Evolutionary conservation across 2,888 invertebrate genomes (phyloP).

Genomic region (Stenotaenia linearis): DNA sequence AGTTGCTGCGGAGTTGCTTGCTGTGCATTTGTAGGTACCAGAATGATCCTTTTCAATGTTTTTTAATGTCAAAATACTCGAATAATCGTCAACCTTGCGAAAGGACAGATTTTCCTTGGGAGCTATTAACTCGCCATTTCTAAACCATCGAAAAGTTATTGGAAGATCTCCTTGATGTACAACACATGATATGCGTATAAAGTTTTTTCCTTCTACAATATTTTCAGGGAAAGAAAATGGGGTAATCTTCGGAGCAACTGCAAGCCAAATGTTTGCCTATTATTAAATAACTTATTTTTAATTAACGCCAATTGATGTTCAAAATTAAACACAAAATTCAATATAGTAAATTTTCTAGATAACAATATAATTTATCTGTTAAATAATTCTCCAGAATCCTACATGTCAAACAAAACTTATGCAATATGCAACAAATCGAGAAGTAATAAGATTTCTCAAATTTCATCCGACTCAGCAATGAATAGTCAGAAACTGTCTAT

Average conservation of each 20-base stretch:
- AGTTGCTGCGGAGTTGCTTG: conserved; percentile 12
- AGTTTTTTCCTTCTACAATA: conserved; percentile 52
- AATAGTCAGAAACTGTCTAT: too few relatives aligned
- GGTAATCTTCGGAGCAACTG: conserved; percentile 53
- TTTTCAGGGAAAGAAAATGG: conserved; percentile 53
- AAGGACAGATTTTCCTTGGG: background rate
- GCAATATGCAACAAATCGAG: too few relatives aligned
- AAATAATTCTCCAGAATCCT: background rate
- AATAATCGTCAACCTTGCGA: background rate
- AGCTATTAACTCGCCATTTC: conserved; percentile 46
- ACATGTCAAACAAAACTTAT: too few relatives aligned
- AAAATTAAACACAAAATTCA: background rate
- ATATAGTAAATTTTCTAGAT: background rate
- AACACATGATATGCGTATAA: conserved; percentile 51
- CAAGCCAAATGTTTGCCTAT: background rate
- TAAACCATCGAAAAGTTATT: conserved; percentile 48
- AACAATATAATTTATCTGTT: background rate
- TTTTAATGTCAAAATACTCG: background rate
- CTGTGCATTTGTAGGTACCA: background rate
- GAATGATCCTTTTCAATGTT: background rate
- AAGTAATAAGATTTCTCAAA: too few relatives aligned
- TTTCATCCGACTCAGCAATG: too few relatives aligned
- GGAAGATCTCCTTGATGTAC: conserved; percentile 44
- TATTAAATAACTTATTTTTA: background rate
- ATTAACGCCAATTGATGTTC: background rate